Evolutionary conservation across 2,797 vertebrate genomes (phyloP).

Genomic region (Sebastes variabilis): DNA sequence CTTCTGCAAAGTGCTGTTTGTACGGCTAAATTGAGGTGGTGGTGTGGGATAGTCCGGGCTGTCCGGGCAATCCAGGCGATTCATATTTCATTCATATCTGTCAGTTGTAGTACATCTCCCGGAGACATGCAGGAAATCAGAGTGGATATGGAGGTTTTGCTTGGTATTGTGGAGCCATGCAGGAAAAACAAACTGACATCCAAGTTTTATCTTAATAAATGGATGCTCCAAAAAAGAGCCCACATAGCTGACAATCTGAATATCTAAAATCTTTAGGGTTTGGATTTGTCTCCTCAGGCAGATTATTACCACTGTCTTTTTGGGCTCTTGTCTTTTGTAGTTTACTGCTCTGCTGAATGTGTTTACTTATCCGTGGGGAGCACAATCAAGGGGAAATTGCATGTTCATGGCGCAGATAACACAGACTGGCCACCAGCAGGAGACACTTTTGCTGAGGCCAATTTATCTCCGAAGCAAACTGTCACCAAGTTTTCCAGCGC

Average conservation of each 20-base stretch:
- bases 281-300: constrained; percentile 56
- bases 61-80: constrained; percentile 31
- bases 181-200: constrained; percentile 20
- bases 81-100: constrained; percentile 61
- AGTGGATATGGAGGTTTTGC: constrained; percentile 16
- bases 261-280: constrained; percentile 39
- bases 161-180: constrained; percentile 5
- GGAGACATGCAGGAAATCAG: constrained; percentile 48
- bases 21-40: constrained; percentile 38
- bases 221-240: neutral
- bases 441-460: constrained; percentile 72
- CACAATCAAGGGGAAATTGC: constrained; percentile 81
- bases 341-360: constrained; percentile 72
- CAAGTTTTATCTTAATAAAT: constrained; percentile 51
- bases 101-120: constrained; percentile 40
- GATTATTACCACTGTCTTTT: constrained; percentile 67
- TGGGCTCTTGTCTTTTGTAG: constrained; percentile 64
- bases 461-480: constrained; percentile 75
- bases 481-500: constrained; percentile 60
- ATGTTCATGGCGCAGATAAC: constrained; percentile 79
- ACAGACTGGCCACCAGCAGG: constrained; percentile 77
- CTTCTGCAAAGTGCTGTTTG: constrained; percentile 41
- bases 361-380: constrained; percentile 76
- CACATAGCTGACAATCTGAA: constrained; percentile 15
- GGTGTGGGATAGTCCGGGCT: constrained; percentile 17